Evolutionary conservation across 2,797 vertebrate species (phyloP).

Genomic region (Amblyraja radiata): DNA sequence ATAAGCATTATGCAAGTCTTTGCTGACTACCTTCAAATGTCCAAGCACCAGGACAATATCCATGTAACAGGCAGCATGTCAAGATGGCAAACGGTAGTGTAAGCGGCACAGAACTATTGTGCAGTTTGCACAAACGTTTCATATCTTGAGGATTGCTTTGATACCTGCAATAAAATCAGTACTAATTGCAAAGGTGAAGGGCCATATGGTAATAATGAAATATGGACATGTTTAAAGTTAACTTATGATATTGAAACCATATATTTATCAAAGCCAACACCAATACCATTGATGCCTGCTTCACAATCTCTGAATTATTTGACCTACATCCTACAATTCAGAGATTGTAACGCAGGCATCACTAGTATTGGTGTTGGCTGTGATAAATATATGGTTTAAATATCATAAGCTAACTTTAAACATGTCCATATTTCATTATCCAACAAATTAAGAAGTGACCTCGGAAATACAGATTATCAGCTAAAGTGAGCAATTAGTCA

Average conservation of each 20-base stretch:
- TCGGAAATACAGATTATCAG: background rate
- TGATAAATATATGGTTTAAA: background rate
- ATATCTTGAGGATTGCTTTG: background rate
- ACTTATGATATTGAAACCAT: background rate
- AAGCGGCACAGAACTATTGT: background rate
- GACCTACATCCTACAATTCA: background rate
- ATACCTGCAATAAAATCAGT: background rate
- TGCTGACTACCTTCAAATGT: background rate
- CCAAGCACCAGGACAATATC: background rate
- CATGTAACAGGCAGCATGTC: too few relatives aligned
- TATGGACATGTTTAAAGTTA: background rate
- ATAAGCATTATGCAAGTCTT: too few relatives aligned
- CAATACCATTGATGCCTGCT: background rate
- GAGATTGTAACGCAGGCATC: background rate
- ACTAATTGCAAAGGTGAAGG: background rate
- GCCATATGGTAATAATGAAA: background rate
- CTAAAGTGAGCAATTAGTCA: constrained; percentile 18
- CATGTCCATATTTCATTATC: background rate
- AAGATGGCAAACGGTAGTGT: too few relatives aligned
- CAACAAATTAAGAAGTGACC: background rate
- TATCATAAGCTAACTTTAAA: background rate
- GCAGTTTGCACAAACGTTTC: background rate
- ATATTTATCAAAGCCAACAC: background rate
- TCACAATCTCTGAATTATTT: background rate
- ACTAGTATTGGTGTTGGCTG: background rate